phyloP scores from a whole-genome alignment of 2,113 vertebrate species.

The Hirundichthys speculiger region DNA sequence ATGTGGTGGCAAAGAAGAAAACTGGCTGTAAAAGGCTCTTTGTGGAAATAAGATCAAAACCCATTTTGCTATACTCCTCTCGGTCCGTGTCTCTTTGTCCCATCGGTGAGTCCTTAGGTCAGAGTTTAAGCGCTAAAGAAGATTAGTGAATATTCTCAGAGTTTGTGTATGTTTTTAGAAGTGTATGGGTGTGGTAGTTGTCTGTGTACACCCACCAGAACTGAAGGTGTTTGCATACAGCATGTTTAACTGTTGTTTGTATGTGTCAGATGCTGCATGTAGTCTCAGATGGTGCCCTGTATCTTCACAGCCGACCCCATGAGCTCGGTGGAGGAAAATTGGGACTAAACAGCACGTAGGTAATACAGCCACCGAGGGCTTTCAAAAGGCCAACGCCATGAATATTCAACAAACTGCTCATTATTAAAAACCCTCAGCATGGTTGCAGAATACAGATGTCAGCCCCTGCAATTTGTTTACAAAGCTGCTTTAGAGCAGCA shows the following conservation, averaged over 20 bases:
- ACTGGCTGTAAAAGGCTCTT: too few relatives aligned
- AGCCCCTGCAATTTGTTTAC: slow-evolving; percentile 35
- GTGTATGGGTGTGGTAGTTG: slow-evolving; percentile 4
- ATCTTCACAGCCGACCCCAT: slow-evolving; percentile 43
- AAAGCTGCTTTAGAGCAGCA: not conserved
- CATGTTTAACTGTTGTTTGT: slow-evolving; percentile 2
- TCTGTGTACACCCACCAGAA: not conserved
- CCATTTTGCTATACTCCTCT: slow-evolving; percentile 8
- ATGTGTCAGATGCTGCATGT: slow-evolving; percentile 49
- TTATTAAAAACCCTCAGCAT: slow-evolving; percentile 57
- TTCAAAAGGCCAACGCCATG: slow-evolving; percentile 69
- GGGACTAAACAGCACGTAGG: slow-evolving; percentile 51
- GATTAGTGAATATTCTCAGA: slow-evolving; percentile 52
- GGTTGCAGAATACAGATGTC: slow-evolving; percentile 59
- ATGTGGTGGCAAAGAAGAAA: not conserved
- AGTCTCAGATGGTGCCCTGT: slow-evolving; percentile 45
- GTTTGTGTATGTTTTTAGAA: slow-evolving; percentile 6
- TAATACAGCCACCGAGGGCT: slow-evolving; percentile 52
- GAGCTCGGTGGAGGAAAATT: slow-evolving; percentile 32
- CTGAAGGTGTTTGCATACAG: slow-evolving; percentile 18
- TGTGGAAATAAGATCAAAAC: not conserved
- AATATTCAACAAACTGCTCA: slow-evolving; percentile 67
- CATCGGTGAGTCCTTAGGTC: slow-evolving; percentile 57
- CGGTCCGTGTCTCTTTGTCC: slow-evolving; percentile 36
- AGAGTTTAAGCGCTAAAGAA: slow-evolving; percentile 58